A percentile compares a stretch with the other conserved stretches of the same genome.
These are phyloP conservation scores for Embidobia sp. DNA, from an alignment of 2,888 invertebrate species.

Conservation along the genomic window DNA sequence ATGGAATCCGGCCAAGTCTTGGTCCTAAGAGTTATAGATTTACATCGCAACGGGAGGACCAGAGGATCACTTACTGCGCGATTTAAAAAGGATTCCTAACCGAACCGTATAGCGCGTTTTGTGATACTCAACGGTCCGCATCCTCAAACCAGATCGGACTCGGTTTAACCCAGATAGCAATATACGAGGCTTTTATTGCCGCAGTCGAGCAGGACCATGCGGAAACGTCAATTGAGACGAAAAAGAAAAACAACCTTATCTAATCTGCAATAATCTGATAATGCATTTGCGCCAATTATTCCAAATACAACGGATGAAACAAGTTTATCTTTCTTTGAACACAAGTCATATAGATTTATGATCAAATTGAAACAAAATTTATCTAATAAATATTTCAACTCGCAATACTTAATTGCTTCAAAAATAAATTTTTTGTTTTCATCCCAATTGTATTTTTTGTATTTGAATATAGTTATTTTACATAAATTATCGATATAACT, in stretches of 20 bases:
- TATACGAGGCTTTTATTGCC: slow-evolving; percentile 46
- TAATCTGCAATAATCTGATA: slow-evolving; percentile 25
- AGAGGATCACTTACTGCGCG: slow-evolving; percentile 76
- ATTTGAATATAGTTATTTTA: too few relatives aligned
- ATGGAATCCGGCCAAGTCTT: slow-evolving; percentile 76
- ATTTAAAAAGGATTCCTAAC: slow-evolving; percentile 72
- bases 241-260: slow-evolving; percentile 25
- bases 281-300: slow-evolving; percentile 15
- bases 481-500: too few relatives aligned
- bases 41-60: slow-evolving; percentile 73
- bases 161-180: slow-evolving; percentile 42
- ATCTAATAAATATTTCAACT: too few relatives aligned
- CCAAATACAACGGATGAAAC: too few relatives aligned
- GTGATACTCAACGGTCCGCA: slow-evolving; percentile 49
- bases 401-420: too few relatives aligned
- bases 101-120: slow-evolving; percentile 24
- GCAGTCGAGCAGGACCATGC: slow-evolving; percentile 30
- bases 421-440: too few relatives aligned
- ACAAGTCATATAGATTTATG: not conserved
- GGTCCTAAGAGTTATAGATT: slow-evolving; percentile 75
- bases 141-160: slow-evolving; percentile 52
- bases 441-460: too few relatives aligned
- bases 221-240: slow-evolving; percentile 37
- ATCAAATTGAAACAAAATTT: too few relatives aligned
- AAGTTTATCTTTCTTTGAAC: too few relatives aligned